These are phyloP conservation scores for Hemichromis elongatus DNA, from an alignment of 2,113 vertebrate genomes.

Conservation along the genomic window DNA sequence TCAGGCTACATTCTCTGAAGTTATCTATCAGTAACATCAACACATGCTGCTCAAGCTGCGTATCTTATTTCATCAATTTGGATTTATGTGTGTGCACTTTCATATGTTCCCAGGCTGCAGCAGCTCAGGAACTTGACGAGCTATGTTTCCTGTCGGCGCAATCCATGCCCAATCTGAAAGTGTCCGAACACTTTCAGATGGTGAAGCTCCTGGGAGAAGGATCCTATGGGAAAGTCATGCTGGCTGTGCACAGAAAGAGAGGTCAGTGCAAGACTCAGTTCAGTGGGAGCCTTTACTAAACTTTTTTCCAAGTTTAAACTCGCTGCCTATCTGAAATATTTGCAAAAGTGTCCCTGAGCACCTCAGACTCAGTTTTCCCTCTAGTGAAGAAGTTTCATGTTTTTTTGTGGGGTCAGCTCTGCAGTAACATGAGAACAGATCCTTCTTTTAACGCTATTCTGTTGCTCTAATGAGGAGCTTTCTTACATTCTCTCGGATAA, in stretches of 20 bases:
- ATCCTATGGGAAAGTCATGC: conserved; percentile 85
- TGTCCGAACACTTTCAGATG: conserved; percentile 79
- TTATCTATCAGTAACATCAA: conserved; percentile 16
- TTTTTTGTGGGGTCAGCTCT: background rate
- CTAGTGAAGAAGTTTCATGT: background rate
- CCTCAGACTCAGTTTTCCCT: conserved; percentile 3
- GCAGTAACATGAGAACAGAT: background rate
- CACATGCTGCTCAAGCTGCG: background rate
- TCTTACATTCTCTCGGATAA: conserved; percentile 28
- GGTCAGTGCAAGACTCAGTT: conserved; percentile 58
- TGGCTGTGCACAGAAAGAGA: conserved; percentile 79
- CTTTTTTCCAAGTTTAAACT: background rate
- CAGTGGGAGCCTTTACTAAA: background rate
- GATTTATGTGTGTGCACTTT: background rate
- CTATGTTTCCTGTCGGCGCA: conserved; percentile 78
- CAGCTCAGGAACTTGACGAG: conserved; percentile 75
- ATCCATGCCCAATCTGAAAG: conserved; percentile 69
- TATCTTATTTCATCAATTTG: conserved; percentile 25
- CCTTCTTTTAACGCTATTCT: conserved; percentile 15
- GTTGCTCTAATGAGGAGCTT: conserved; percentile 25
- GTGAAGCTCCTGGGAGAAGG: conserved; percentile 84
- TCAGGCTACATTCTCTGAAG: conserved; percentile 20
- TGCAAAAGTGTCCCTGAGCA: background rate
- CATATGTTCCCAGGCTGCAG: conserved; percentile 42
- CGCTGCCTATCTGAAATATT: background rate